Evolutionary conservation across 2,797 vertebrate genomes (phyloP).

Genomic region (Sebastes minor): DNA sequence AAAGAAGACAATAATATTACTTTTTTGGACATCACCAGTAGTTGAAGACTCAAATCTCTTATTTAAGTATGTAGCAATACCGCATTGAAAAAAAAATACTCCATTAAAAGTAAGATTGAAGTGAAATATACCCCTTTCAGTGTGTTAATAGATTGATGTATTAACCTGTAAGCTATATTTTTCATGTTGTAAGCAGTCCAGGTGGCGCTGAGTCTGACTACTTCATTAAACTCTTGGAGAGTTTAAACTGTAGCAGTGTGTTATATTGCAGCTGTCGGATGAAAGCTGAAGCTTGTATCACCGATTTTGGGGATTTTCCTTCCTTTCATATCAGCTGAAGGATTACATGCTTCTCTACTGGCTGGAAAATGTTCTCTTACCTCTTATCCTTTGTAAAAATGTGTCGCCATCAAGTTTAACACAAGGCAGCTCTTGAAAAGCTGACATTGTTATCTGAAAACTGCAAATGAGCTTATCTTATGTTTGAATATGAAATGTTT

Average conservation of each 20-base stretch:
- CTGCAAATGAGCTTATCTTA: conserved; percentile 16
- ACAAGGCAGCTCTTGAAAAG: not conserved
- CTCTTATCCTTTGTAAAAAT: conserved; percentile 18
- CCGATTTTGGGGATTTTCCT: conserved; percentile 20
- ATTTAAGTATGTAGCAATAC: not conserved
- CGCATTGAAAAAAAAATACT: not conserved
- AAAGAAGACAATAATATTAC: not conserved
- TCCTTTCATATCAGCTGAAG: conserved; percentile 24
- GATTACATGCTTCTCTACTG: conserved; percentile 1
- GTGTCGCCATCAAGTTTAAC: not conserved
- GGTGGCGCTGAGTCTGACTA: not conserved
- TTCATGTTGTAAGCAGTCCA: conserved; percentile 28
- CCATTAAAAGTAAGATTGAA: not conserved
- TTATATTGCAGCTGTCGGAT: not conserved
- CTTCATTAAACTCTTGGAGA: conserved; percentile 12
- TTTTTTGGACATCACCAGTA: not conserved
- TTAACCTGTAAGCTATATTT: conserved; percentile 4
- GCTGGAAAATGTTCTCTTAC: conserved; percentile 16
- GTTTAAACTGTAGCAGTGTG: not conserved
- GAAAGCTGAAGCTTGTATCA: conserved; percentile 18
- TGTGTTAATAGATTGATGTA: conserved; percentile 2
- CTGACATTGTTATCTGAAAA: conserved; percentile 3
- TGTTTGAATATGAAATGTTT: not conserved
- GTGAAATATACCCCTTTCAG: not conserved
- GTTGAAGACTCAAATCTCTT: not conserved